Conservation (phyloP, 2,113 vertebrate genomes). For the Xenopus borealis region DNA sequence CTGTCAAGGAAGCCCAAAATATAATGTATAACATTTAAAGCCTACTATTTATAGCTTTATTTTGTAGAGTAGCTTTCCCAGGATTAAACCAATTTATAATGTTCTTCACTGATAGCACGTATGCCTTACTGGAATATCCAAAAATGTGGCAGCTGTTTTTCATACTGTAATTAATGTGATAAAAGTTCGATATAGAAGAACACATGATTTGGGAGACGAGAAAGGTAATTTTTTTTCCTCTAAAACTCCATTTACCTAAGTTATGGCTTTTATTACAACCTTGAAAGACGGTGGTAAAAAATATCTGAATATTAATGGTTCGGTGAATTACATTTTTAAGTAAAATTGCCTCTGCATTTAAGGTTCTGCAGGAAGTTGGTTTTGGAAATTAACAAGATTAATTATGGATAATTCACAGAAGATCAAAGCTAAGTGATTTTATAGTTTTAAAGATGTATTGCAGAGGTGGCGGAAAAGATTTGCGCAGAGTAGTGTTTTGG, state of each 20-base stretch:
- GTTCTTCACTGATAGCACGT: too few species aligned
- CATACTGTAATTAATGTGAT: too few species aligned
- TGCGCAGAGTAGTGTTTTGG: not conserved
- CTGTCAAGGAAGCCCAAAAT: too few species aligned
- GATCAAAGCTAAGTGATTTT: conserved; percentile 30
- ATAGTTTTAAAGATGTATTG: conserved; percentile 31
- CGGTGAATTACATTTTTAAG: conserved; percentile 33
- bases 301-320: conserved; percentile 28
- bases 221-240: not conserved
- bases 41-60: too few species aligned
- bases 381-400: conserved; percentile 39
- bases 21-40: too few species aligned
- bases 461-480: conserved; percentile 28
- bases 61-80: too few species aligned
- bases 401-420: conserved; percentile 34
- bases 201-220: not conserved
- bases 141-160: too few species aligned
- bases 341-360: conserved; percentile 30
- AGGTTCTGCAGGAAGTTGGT: conserved; percentile 29
- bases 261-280: conserved; percentile 32
- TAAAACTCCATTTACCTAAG: conserved; percentile 12
- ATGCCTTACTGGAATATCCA: too few species aligned
- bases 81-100: too few species aligned
- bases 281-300: conserved; percentile 30
- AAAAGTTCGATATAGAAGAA: too few species aligned